A percentile compares a stretch with the other conserved stretches of the same genome.
These are phyloP conservation scores for Loxodonta africana DNA, from an alignment of 2,113 vertebrate genomes.

Conservation along the genomic window DNA sequence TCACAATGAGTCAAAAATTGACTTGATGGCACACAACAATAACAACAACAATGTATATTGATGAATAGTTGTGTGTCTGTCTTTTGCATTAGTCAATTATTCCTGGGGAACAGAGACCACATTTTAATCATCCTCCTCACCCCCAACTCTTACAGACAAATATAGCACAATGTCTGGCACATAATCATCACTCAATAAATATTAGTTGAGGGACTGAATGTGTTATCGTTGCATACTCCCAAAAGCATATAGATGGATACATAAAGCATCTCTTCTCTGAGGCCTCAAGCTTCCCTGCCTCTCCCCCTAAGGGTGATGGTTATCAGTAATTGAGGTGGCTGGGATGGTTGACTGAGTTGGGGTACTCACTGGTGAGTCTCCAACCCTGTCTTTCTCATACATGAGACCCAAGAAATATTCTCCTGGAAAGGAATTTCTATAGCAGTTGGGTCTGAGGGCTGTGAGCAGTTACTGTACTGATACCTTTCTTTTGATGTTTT, in stretches of 20 bases:
- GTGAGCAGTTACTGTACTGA: conserved; percentile 39
- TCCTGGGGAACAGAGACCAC: neutral
- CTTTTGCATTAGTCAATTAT: neutral
- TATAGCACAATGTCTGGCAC: neutral
- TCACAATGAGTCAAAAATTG: neutral
- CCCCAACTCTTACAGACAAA: no score
- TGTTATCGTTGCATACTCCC: neutral
- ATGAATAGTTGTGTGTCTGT: neutral
- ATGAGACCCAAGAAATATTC: neutral
- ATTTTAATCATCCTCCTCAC: neutral
- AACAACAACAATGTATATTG: neutral
- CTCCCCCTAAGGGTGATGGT: no score
- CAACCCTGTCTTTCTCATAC: neutral
- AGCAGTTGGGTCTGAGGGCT: neutral
- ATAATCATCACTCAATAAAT: neutral
- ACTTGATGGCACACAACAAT: neutral
- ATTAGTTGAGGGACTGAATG: neutral
- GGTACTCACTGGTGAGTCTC: neutral
- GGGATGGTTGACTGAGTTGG: neutral
- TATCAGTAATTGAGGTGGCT: neutral
- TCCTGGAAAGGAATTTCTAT: conserved; percentile 60
- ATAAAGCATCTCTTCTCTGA: conserved; percentile 3
- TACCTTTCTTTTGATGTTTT: conserved; percentile 88
- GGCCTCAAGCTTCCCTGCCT: neutral
- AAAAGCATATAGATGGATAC: neutral